Evolutionary conservation across 2,888 invertebrate species (phyloP).

Genomic region (Mythimna albipuncta): DNA sequence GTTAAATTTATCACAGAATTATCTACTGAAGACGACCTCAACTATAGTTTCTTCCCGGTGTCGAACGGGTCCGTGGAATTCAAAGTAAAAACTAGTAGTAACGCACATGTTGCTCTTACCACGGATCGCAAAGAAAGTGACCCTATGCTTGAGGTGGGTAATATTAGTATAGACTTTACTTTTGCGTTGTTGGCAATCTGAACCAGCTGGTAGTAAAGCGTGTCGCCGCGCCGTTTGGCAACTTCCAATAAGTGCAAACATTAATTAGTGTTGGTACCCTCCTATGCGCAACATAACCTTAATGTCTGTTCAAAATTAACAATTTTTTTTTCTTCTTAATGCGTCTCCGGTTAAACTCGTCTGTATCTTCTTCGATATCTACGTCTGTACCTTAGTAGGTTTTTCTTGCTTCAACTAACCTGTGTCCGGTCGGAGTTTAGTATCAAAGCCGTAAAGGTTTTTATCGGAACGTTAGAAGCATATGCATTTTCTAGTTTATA

Average conservation of each 20-base stretch:
- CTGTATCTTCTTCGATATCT: background rate
- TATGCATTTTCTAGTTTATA: background rate
- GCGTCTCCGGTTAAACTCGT: background rate
- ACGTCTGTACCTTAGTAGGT: no score
- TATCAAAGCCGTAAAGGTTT: background rate
- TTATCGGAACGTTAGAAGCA: background rate
- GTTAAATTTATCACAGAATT: constrained; percentile 92
- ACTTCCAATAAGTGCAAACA: background rate
- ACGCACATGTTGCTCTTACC: constrained; percentile 96
- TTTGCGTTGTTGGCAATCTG: background rate
- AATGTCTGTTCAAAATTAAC: background rate
- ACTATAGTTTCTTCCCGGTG: constrained; percentile 95
- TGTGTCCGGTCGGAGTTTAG: background rate
- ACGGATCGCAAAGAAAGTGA: constrained; percentile 92
- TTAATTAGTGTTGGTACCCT: background rate
- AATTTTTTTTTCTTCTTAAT: background rate
- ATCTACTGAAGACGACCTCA: constrained; percentile 94
- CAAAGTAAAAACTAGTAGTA: constrained; percentile 94
- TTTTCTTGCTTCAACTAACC: background rate
- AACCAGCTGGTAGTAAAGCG: background rate
- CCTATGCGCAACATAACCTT: background rate
- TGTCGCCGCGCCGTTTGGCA: background rate
- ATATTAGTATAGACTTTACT: background rate
- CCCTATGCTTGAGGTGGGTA: constrained; percentile 95
- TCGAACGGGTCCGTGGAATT: constrained; percentile 93